Evolutionary conservation across 2,888 invertebrate genomes (phyloP), one percentile per base, ranked within the genome.

Genomic region (Eucriotettix oculatus): DNA sequence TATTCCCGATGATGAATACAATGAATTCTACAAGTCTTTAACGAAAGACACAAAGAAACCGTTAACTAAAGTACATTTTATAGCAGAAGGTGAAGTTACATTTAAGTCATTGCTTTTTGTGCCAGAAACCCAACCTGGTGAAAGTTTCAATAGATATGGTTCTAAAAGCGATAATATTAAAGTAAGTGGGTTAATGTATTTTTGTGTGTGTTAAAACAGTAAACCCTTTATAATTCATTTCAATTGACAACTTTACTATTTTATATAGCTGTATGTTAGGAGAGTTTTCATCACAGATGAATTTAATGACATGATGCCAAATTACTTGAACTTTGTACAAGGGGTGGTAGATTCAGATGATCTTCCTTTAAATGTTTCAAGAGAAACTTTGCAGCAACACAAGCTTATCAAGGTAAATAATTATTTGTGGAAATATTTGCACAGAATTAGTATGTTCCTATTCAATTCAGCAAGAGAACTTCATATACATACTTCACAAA

Each of bases 301-400:
- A 78, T 98, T 99, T 80, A 93, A 93, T 73, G 98, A 99, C 72
- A 93, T 99, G 87, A 92, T 99, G 88, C 98, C 99, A 66, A 95
- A 90, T 73, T 99, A 97, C 74, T 79, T 99, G 67, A 86, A 84
- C 66, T 99, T 99, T 74, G 84, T 99, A 63, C 86, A 90, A 60
- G 99, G 99, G 68, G 89, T 99, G 66, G 98, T 99, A 56, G 99
- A 99, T 78, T 96, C 95, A 12, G 99, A 99, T 75, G 99, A 99
- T 78, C 77, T 99, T 67, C 99, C 99, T 42, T 79, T 99, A 67
- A 99, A 99, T 74, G 98, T 99, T 42, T 94, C 94, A 1, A 87
- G 99, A 67, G 99, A 99, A 79, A 97, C 93, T 58, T 81, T 99
- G 43, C 99, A 99, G 73, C 99, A 99, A 72, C 96, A 97, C 78